Conservation (phyloP, 1,140 invertebrate genomes). For the Episyrphus balteatus region DNA sequence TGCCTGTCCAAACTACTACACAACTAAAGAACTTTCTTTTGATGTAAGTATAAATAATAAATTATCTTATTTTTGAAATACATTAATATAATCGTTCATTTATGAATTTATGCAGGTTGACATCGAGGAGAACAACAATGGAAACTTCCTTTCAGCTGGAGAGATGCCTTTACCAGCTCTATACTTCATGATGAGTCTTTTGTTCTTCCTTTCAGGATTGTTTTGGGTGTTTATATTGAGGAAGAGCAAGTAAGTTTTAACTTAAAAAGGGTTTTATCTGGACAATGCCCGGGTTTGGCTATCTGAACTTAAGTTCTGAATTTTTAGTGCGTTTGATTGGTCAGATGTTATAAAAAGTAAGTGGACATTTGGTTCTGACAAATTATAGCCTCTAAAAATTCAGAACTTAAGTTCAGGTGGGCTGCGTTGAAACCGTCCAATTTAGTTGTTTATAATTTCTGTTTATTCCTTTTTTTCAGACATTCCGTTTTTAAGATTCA, state of each 20-base stretch:
- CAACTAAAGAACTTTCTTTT: constrained; percentile 33
- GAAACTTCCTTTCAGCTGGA: constrained; percentile 91
- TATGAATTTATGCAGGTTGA: constrained; percentile 48
- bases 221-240: constrained; percentile 87
- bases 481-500: constrained; percentile 92
- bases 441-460: neutral
- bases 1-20: constrained; percentile 67
- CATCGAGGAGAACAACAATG: constrained; percentile 72
- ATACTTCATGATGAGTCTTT: constrained; percentile 81
- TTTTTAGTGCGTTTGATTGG: too few relatives aligned
- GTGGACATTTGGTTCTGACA: neutral
- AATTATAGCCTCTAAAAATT: neutral
- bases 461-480: constrained; percentile 36
- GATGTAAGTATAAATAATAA: constrained; percentile 22
- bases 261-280: neutral
- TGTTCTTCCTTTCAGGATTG: constrained; percentile 80
- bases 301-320: too few relatives aligned
- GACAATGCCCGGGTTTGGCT: too few relatives aligned
- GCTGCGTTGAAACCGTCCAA: neutral
- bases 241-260: constrained; percentile 58
- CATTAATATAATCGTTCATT: neutral
- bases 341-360: too few relatives aligned
- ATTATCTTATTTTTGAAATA: constrained; percentile 2
- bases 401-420: neutral
- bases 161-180: constrained; percentile 90